Conservation (phyloP, 1,140 invertebrate genomes). For the Lordiphosa collinella region DNA sequence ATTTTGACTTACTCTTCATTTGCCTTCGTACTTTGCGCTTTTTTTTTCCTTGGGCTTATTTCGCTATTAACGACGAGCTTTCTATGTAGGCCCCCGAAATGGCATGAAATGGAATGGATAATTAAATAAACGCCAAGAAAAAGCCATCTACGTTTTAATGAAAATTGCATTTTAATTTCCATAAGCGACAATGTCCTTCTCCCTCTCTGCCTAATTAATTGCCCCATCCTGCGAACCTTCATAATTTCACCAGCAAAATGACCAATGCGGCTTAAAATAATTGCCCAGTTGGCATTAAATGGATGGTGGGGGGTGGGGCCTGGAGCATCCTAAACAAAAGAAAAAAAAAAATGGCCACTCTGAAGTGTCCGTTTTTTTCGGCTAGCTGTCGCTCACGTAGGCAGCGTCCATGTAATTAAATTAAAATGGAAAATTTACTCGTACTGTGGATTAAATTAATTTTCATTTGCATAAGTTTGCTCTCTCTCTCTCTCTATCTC, state of each 20-base stretch:
- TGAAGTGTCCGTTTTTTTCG: constrained; percentile 46
- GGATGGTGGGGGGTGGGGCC: constrained; percentile 22
- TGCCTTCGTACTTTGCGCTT: constrained; percentile 14
- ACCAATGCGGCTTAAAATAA: constrained; percentile 64
- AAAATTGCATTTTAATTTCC: constrained; percentile 76
- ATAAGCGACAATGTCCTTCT: constrained; percentile 36
- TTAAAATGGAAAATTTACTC: constrained; percentile 79
- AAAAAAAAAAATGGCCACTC: constrained; percentile 48
- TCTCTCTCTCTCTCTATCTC: not conserved
- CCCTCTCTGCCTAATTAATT: constrained; percentile 25
- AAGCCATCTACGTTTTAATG: constrained; percentile 35
- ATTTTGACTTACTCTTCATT: constrained; percentile 55
- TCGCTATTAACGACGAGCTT: constrained; percentile 46
- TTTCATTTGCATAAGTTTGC: constrained; percentile 78
- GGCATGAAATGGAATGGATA: constrained; percentile 34
- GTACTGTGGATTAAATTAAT: constrained; percentile 78
- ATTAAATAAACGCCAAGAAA: constrained; percentile 49
- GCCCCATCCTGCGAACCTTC: constrained; percentile 43
- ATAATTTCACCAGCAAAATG: constrained; percentile 60
- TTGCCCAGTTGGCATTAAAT: constrained; percentile 62
- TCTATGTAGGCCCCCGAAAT: constrained; percentile 26
- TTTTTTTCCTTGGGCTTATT: constrained; percentile 31
- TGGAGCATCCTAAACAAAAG: constrained; percentile 31
- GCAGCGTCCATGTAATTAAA: constrained; percentile 79
- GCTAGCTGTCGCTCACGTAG: constrained; percentile 78